phyloP scores from a whole-genome alignment of 2,797 vertebrate genomes.

The Syngnathus rostellatus region DNA sequence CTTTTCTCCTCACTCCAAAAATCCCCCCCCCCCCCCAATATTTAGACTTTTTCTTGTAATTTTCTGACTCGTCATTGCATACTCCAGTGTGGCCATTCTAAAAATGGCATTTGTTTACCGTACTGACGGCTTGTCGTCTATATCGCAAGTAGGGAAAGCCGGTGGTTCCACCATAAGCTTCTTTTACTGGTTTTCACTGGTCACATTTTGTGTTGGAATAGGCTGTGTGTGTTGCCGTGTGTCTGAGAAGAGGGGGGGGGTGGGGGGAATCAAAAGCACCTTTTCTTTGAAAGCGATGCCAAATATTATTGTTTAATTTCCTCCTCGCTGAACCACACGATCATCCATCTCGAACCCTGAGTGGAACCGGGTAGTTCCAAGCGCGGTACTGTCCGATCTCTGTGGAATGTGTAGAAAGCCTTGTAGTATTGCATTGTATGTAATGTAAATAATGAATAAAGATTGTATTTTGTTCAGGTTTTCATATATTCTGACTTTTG shows the following conservation, averaged over 20 bases:
- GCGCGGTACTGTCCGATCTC: constrained; percentile 62
- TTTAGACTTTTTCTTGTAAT: neutral
- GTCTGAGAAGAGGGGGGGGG: neutral
- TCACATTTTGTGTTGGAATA: neutral
- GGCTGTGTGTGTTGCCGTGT: neutral
- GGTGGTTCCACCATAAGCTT: neutral
- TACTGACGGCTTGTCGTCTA: neutral
- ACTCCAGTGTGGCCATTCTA: neutral
- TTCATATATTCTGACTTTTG: constrained; percentile 61
- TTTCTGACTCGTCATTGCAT: neutral
- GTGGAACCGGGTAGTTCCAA: constrained; percentile 46
- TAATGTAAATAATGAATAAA: constrained; percentile 97
- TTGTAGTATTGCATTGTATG: constrained; percentile 89
- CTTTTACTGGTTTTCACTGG: neutral
- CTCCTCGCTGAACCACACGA: constrained; percentile 16
- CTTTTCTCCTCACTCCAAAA: too few relatives aligned
- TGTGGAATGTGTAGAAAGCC: constrained; percentile 73
- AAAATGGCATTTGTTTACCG: neutral
- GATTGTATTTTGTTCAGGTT: constrained; percentile 98
- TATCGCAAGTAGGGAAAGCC: neutral
- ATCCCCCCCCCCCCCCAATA: neutral
- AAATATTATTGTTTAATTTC: constrained; percentile 44
- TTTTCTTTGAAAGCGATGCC: constrained; percentile 44
- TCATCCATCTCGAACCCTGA: constrained; percentile 10
- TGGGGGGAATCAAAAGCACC: constrained; percentile 35